phyloP scores from a whole-genome alignment of 2,888 invertebrate genomes.

The Cecidostiba fungosa region DNA sequence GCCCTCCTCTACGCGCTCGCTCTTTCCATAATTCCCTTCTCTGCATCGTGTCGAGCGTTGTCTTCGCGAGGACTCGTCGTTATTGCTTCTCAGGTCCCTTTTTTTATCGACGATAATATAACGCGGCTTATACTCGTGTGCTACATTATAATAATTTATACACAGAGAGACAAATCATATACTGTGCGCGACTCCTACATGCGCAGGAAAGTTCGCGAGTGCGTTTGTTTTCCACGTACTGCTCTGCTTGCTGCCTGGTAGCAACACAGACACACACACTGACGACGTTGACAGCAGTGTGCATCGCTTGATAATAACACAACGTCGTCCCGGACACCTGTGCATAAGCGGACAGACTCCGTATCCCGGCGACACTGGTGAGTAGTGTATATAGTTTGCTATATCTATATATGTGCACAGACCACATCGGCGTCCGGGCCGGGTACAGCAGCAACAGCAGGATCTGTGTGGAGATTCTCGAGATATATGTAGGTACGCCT shows the following conservation, averaged over 20 bases:
- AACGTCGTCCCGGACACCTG: neutral
- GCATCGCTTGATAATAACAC: neutral
- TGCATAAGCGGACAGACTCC: neutral
- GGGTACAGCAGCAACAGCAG: neutral
- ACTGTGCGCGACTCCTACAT: neutral
- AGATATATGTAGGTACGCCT: neutral
- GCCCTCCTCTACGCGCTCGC: neutral
- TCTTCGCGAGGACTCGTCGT: neutral
- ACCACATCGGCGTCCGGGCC: neutral
- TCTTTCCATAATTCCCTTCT: neutral
- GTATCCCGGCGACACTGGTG: constrained; percentile 7
- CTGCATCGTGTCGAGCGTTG: neutral
- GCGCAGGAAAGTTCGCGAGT: constrained; percentile 44
- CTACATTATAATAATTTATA: neutral
- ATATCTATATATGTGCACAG: no score
- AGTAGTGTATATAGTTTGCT: neutral
- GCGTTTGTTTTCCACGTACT: constrained; percentile 21
- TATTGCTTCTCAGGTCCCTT: neutral
- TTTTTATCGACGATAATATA: neutral
- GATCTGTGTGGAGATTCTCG: neutral
- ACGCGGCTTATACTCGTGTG: no score
- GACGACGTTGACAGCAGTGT: neutral
- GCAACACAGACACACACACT: neutral
- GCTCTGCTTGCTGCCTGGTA: neutral
- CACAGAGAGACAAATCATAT: neutral